Percentiles rank a stretch among this genome's conserved stretches.
phyloP scores from a whole-genome alignment of 2,113 vertebrate species.

The Paradisaea rubra region DNA sequence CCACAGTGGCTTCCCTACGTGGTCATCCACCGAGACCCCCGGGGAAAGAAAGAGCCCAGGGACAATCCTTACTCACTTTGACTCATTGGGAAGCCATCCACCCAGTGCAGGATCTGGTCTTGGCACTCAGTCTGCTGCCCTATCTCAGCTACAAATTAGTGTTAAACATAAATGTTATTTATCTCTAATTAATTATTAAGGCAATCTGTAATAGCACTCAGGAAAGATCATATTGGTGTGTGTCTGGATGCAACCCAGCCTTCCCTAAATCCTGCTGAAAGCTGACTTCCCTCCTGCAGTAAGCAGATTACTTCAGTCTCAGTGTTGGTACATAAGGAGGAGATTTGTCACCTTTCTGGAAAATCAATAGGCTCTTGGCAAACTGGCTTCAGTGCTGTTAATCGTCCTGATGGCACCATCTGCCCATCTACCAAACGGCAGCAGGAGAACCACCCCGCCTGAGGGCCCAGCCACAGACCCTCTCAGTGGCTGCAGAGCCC shows the following conservation, averaged over 20 bases:
- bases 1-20: rapidly evolving
- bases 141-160: not conserved
- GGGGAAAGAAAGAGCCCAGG: not conserved
- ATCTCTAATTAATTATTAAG: constrained; percentile 38
- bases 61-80: not conserved
- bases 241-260: not conserved
- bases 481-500: not conserved
- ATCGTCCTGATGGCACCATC: constrained; percentile 22
- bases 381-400: not conserved
- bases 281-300: not conserved
- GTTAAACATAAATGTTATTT: not conserved
- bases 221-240: not conserved
- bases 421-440: not conserved
- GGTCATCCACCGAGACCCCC: not conserved
- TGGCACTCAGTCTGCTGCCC: not conserved
- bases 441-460: not conserved
- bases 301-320: constrained; percentile 11
- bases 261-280: not conserved
- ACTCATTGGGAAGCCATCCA: not conserved
- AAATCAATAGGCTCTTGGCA: constrained; percentile 21
- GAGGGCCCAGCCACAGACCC: not conserved
- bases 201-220: not conserved
- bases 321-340: not conserved
- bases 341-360: constrained; percentile 29
- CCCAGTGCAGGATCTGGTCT: not conserved